A percentile compares a stretch with the other conserved stretches of the same genome.
These are phyloP conservation scores for Cryptotermes secundus DNA, from an alignment of 1,140 invertebrate genomes.

Conservation along the genomic window DNA sequence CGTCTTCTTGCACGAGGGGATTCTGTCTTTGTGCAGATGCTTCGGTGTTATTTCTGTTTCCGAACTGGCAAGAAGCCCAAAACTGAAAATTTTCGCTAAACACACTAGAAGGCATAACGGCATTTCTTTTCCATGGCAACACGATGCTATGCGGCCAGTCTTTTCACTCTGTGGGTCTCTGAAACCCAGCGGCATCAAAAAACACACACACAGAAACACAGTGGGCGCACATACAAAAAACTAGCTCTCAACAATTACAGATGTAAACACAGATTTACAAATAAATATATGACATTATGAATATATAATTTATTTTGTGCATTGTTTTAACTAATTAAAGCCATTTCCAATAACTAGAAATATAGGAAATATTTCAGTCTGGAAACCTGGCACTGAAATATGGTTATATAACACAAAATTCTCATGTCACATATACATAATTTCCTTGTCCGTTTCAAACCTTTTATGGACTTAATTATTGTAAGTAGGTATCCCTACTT, in stretches of 20 bases:
- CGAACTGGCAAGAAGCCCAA: background rate
- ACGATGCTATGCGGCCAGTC: background rate
- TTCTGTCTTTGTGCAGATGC: slow-evolving; percentile 7
- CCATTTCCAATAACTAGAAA: background rate
- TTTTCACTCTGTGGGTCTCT: background rate
- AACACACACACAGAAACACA: background rate
- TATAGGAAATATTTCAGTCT: background rate
- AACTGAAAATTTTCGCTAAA: background rate
- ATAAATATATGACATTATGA: background rate
- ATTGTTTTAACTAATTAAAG: background rate
- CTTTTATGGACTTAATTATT: background rate
- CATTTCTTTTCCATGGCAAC: background rate
- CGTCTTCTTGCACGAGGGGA: background rate
- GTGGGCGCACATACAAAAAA: background rate
- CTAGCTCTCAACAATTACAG: background rate
- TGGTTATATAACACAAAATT: background rate
- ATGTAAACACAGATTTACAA: slow-evolving; percentile 8
- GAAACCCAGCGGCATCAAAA: background rate
- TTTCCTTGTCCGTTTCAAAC: background rate
- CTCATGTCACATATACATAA: background rate
- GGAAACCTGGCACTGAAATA: background rate
- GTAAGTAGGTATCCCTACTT: background rate
- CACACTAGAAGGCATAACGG: background rate
- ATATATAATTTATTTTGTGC: slow-evolving; percentile 4
- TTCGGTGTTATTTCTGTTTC: background rate